Evolutionary conservation across 2,113 vertebrate genomes (phyloP).

Genomic region (Oenanthe melanoleuca): DNA sequence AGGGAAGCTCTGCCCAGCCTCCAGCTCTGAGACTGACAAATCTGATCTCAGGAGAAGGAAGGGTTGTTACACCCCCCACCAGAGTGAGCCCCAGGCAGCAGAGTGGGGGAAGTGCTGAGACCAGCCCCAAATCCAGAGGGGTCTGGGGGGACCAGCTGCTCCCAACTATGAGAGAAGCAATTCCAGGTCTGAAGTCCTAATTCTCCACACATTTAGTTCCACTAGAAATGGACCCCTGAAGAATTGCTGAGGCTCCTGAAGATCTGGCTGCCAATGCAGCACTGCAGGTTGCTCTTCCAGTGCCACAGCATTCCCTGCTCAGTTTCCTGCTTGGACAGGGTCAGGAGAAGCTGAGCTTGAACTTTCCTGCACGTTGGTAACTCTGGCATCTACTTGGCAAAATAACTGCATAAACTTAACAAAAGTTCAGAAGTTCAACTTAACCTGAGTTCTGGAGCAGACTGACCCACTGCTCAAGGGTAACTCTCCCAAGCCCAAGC

Average conservation of each 20-base stretch:
- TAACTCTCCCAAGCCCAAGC: fast-evolving
- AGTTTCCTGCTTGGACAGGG: too few species aligned
- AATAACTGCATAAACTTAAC: background rate
- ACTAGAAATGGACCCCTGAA: background rate
- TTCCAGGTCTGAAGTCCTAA: background rate
- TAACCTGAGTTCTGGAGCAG: background rate
- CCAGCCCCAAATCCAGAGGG: background rate
- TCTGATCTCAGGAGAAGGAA: background rate
- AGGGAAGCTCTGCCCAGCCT: background rate
- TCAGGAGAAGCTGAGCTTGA: background rate
- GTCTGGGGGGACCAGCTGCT: background rate
- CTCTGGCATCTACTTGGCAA: background rate
- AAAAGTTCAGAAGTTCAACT: background rate
- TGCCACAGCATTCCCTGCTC: background rate
- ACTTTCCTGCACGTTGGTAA: fast-evolving
- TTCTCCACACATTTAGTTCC: background rate
- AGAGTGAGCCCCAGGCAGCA: background rate
- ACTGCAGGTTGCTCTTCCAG: background rate
- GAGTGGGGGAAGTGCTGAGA: fast-evolving
- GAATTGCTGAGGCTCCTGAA: background rate
- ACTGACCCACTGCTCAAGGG: fast-evolving
- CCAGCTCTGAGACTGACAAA: background rate
- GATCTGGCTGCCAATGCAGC: background rate
- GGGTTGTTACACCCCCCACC: background rate
- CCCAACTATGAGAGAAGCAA: background rate